These are phyloP conservation scores for Macrobrachium rosenbergii DNA, from an alignment of 1,140 invertebrate genomes.

Conservation along the genomic window DNA sequence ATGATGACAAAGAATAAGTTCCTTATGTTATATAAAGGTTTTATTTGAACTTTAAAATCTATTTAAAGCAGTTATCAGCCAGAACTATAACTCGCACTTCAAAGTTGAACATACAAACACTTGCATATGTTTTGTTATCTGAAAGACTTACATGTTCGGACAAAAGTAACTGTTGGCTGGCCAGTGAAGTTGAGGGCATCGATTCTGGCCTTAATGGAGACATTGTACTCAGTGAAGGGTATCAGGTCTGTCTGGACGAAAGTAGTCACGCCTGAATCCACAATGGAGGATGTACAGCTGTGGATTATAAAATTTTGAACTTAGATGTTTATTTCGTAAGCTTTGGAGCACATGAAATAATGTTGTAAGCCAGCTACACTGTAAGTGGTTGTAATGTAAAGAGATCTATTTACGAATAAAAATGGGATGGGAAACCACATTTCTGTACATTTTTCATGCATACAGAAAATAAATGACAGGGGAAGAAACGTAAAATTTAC, in stretches of 20 bases:
- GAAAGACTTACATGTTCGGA: conserved; percentile 29
- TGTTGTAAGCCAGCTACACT: too few relatives aligned
- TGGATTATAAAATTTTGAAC: not conserved
- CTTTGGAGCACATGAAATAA: not conserved
- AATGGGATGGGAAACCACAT: too few relatives aligned
- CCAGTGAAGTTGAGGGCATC: conserved; percentile 10
- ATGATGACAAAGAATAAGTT: not conserved
- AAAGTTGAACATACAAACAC: not conserved
- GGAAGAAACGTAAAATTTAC: too few relatives aligned
- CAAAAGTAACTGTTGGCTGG: not conserved
- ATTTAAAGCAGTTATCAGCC: too few relatives aligned
- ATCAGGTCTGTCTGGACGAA: not conserved
- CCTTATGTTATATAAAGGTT: too few relatives aligned
- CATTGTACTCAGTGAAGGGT: conserved; percentile 42
- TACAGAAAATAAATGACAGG: too few relatives aligned
- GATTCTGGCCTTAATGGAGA: not conserved
- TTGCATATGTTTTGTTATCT: not conserved
- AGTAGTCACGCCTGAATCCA: not conserved
- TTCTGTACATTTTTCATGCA: too few relatives aligned
- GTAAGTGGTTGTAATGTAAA: too few relatives aligned
- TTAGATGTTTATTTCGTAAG: not conserved
- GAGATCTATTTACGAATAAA: too few relatives aligned
- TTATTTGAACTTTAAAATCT: not conserved
- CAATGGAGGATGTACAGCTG: not conserved
- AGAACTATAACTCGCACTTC: not conserved